These are phyloP conservation scores for Brachionus manjavacas DNA, from an alignment of 1,140 invertebrate species.

Conservation along the genomic window DNA sequence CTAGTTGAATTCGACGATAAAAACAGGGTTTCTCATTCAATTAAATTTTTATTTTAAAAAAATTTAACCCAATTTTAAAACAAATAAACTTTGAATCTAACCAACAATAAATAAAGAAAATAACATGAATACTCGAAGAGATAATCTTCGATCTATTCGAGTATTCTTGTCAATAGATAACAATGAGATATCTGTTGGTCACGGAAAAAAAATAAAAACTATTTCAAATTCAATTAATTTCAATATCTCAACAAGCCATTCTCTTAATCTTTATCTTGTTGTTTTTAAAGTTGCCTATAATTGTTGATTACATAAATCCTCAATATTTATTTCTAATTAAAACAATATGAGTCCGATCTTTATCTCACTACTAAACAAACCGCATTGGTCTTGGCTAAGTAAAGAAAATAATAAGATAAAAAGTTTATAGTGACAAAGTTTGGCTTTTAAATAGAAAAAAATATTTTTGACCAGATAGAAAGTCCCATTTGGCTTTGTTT, in stretches of 20 bases:
- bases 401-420: background rate
- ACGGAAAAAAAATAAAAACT: constrained; percentile 13
- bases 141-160: constrained; percentile 20
- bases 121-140: constrained; percentile 1
- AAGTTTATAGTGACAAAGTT: background rate
- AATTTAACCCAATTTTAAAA: constrained; percentile 25
- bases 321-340: constrained; percentile 33
- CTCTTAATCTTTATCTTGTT: constrained; percentile 28
- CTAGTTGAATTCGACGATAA: background rate
- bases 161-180: background rate
- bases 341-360: background rate
- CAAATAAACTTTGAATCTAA: constrained; percentile 5
- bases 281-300: background rate
- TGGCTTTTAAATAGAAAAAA: background rate
- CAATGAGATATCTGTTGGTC: background rate
- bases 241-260: background rate
- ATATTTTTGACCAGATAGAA: background rate
- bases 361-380: background rate
- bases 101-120: constrained; percentile 10
- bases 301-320: constrained; percentile 26
- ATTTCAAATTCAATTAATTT: constrained; percentile 27
- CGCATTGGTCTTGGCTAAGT: background rate
- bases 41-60: constrained; percentile 1
- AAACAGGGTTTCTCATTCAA: background rate
- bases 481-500: background rate